Evolutionary conservation across 2,113 vertebrate genomes (phyloP).

Genomic region (human): GRCh38 chr20:10616501-10617000

Average conservation of each 20-base stretch:
- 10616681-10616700: not conserved
- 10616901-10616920: not conserved
- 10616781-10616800: not conserved
- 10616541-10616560: rapidly evolving
- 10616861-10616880: not conserved
- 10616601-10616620: not conserved
- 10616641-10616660: not conserved
- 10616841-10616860: not conserved
- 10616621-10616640: not conserved
- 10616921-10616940: not conserved
- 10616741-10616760: not conserved
- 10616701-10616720: not conserved
- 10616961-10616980: not conserved
- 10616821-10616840: not conserved
- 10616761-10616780: not conserved
- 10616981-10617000: not conserved
- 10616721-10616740: not conserved
- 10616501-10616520: not conserved
- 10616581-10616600: not conserved
- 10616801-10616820: not conserved
- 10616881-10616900: not conserved
- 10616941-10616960: not conserved
- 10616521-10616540: not conserved
- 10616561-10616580: not conserved
- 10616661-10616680: not conserved